Evolutionary conservation across 2,888 invertebrate genomes (phyloP).

Genomic region (Frankliniella intonsa): DNA sequence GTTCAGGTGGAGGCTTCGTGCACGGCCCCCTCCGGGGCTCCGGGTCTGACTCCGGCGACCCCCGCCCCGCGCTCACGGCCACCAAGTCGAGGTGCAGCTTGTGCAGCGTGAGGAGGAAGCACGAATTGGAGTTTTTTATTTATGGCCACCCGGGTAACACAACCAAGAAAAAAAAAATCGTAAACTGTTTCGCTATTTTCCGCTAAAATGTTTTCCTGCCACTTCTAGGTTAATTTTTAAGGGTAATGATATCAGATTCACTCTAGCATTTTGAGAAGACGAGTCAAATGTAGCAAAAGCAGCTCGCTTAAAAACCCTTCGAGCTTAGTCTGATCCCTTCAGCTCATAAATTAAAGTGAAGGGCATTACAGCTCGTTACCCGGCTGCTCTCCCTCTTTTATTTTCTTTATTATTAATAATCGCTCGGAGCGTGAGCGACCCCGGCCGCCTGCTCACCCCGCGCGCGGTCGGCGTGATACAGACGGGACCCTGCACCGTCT

Average conservation of each 20-base stretch:
- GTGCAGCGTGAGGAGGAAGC: too few species aligned
- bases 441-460: neutral
- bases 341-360: neutral
- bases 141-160: too few species aligned
- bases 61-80: neutral
- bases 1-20: neutral
- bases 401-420: too few species aligned
- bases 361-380: slow-evolving; percentile 7
- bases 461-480: too few species aligned
- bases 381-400: neutral
- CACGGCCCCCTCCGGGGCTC: neutral
- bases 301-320: neutral
- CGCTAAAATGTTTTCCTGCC: too few species aligned
- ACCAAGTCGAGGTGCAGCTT: neutral
- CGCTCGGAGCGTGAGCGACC: neutral
- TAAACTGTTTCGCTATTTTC: too few species aligned
- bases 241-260: too few species aligned
- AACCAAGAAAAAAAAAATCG: too few species aligned
- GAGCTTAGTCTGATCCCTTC: neutral
- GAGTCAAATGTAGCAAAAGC: neutral
- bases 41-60: neutral
- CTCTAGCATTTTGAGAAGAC: neutral
- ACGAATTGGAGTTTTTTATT: too few species aligned
- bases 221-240: too few species aligned
- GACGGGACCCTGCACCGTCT: neutral